Conservation (phyloP, 2,113 vertebrate species). For the Eptesicus fuscus region DNA sequence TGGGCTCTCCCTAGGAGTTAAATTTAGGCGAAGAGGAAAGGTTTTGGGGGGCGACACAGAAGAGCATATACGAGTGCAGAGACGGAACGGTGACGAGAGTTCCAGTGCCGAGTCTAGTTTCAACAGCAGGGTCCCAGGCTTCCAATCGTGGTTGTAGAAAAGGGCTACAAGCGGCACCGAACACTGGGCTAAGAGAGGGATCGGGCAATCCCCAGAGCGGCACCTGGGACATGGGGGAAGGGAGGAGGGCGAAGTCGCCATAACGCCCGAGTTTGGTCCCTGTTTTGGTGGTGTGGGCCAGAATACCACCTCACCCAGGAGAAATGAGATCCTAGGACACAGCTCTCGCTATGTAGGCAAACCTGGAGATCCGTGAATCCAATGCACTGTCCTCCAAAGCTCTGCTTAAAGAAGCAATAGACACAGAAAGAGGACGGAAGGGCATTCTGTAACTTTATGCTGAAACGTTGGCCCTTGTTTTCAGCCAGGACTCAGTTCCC, state of each 20-base stretch:
- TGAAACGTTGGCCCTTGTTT: not conserved
- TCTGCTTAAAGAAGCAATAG: not conserved
- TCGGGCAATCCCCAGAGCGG: not conserved
- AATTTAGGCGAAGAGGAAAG: not conserved
- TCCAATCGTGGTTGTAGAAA: not conserved
- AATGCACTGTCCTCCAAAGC: not conserved
- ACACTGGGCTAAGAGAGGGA: rapidly evolving
- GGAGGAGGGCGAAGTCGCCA: rapidly evolving
- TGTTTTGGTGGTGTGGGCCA: not conserved
- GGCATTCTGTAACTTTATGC: not conserved
- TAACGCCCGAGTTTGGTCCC: no score
- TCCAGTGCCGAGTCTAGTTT: not conserved
- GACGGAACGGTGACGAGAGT: not conserved
- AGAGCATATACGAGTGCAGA: not conserved
- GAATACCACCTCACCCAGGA: not conserved
- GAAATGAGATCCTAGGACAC: not conserved
- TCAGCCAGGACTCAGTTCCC: not conserved
- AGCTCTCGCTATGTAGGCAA: no score
- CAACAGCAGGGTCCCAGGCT: not conserved
- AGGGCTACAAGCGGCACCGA: not conserved
- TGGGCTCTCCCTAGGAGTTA: not conserved
- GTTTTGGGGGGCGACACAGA: not conserved
- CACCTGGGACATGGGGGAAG: not conserved
- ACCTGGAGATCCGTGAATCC: not conserved
- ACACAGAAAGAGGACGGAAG: not conserved